A percentile compares a stretch with the other conserved stretches of the same genome.
phyloP scores from a whole-genome alignment of 2,797 vertebrate genomes.

The Gallinago stenura region DNA sequence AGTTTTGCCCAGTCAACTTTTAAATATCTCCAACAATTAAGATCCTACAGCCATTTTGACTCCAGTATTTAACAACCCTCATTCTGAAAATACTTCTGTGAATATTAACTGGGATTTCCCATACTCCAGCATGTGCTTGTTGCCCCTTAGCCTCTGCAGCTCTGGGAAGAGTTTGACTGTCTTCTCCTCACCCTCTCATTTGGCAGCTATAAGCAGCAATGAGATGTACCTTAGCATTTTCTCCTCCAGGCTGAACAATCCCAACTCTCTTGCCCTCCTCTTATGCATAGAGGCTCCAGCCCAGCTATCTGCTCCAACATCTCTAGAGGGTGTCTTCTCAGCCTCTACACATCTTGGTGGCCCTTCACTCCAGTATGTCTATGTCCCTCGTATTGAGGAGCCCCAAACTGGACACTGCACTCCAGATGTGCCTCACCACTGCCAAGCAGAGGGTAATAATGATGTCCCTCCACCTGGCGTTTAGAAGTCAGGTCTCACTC shows the following conservation, averaged over 20 bases:
- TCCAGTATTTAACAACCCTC: not conserved
- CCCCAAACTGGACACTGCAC: not conserved
- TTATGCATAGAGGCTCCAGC: not conserved
- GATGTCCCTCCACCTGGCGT: fast-evolving
- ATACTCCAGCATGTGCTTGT: not conserved
- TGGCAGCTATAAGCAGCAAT: not conserved
- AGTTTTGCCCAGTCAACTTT: not conserved
- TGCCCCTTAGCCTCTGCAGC: not conserved
- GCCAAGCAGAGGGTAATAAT: not conserved
- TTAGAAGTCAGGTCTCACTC: not conserved
- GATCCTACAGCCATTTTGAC: not conserved
- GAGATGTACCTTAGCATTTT: not conserved
- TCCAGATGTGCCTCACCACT: not conserved
- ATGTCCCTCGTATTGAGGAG: not conserved
- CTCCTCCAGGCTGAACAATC: not conserved
- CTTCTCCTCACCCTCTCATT: not conserved
- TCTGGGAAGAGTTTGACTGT: not conserved
- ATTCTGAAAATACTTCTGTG: not conserved
- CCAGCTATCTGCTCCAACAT: not conserved
- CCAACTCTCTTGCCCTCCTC: not conserved
- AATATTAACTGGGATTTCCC: not conserved
- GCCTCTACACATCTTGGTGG: not conserved
- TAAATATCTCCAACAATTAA: not conserved
- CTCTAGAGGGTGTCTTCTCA: not conserved
- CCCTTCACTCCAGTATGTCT: fast-evolving